Evolutionary conservation across 2,113 vertebrate species (phyloP).

Genomic region (Muscicapa adusta): DNA sequence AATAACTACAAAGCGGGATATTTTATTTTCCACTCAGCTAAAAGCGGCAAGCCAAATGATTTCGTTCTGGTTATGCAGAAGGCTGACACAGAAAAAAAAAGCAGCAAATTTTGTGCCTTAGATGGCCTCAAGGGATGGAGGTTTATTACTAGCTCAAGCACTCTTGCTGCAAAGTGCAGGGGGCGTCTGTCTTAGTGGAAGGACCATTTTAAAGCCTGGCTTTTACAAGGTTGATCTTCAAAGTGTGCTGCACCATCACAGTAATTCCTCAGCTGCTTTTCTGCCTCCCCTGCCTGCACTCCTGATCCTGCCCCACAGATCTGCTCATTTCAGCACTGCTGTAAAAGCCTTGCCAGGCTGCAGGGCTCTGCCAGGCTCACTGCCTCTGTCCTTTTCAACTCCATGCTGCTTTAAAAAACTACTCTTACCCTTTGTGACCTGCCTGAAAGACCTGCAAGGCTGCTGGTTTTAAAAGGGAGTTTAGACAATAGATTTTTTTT

Average conservation of each 20-base stretch:
- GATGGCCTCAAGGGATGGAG: not conserved
- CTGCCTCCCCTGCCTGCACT: not conserved
- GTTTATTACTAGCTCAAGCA: not conserved
- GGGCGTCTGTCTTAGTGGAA: not conserved
- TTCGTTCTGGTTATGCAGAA: not conserved
- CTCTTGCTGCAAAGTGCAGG: too few species aligned
- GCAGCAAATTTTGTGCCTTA: not conserved
- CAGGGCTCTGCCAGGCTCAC: accelerated
- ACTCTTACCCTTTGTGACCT: not conserved
- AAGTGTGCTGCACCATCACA: not conserved
- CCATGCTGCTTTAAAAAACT: not conserved
- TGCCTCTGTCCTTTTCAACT: not conserved
- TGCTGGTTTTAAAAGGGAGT: not conserved
- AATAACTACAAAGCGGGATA: not conserved
- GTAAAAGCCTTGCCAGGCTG: not conserved
- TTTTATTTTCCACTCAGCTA: not conserved
- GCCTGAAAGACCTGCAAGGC: not conserved
- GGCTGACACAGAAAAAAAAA: not conserved
- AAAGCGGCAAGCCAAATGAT: not conserved
- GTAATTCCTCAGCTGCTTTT: not conserved
- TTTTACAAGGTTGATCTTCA: not conserved
- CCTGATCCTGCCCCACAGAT: not conserved
- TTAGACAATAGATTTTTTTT: not conserved
- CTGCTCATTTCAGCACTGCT: not conserved
- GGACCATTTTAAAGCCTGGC: not conserved